phyloP scores from a whole-genome alignment of 2,113 vertebrate genomes.

The Parus major region DNA sequence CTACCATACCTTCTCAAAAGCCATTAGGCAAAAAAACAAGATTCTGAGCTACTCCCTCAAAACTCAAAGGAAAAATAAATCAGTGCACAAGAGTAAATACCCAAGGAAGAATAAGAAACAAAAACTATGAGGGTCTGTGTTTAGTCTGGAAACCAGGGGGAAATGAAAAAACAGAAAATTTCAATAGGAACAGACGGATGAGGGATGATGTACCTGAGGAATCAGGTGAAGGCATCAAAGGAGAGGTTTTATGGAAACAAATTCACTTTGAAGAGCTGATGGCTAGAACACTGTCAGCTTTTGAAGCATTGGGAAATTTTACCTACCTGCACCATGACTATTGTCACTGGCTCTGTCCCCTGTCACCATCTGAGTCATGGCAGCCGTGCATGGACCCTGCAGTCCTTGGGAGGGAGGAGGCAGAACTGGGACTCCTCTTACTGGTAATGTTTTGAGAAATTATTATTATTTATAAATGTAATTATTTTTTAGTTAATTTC shows the following conservation, averaged over 20 bases:
- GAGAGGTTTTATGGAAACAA: not conserved
- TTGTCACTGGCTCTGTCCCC: not conserved
- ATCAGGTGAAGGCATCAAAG: not conserved
- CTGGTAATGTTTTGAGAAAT: not conserved
- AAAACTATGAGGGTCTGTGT: not conserved
- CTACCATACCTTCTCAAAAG: not conserved
- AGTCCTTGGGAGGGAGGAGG: not conserved
- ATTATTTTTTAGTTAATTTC: not conserved
- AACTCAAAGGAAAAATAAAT: not conserved
- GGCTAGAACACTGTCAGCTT: not conserved
- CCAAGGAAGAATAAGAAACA: not conserved
- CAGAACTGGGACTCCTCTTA: not conserved
- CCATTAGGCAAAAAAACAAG: not conserved
- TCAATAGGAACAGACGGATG: not conserved
- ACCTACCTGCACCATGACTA: not conserved
- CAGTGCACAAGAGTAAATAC: not conserved
- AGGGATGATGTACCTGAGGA: not conserved
- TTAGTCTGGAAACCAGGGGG: not conserved
- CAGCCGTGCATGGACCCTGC: not conserved
- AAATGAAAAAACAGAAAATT: not conserved
- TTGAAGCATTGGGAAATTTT: not conserved
- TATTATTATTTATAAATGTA: not conserved
- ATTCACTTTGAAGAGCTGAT: not conserved
- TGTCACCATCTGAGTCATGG: not conserved
- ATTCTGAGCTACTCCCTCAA: not conserved